A percentile compares a stretch with the other conserved stretches of the same genome.
Conservation (phyloP, 2,113 vertebrate genomes). For the Seriola rivoliana region DNA sequence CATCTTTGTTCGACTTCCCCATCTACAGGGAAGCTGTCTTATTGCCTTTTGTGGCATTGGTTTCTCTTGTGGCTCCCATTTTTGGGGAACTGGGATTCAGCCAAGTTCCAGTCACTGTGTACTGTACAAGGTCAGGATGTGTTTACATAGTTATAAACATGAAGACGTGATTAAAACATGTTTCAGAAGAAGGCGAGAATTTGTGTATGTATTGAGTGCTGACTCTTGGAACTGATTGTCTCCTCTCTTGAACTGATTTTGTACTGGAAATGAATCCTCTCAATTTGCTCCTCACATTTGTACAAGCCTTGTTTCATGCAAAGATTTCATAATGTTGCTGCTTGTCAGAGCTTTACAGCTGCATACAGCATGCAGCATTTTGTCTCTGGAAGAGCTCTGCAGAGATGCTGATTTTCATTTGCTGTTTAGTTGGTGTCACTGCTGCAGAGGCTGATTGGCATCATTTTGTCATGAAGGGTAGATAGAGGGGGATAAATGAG, state of each 20-base stretch:
- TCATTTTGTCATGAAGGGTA: constrained; percentile 7
- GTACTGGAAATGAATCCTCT: constrained; percentile 1
- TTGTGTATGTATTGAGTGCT: background rate
- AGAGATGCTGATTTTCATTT: constrained; percentile 12
- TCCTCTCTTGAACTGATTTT: constrained; percentile 9
- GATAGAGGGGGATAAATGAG: constrained; percentile 11
- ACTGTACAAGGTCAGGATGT: constrained; percentile 52
- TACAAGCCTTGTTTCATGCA: background rate
- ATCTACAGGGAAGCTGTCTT: constrained; percentile 27
- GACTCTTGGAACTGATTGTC: background rate
- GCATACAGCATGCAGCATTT: constrained; percentile 24
- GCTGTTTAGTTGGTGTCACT: background rate
- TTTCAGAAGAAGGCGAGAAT: constrained; percentile 38
- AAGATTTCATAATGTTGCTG: background rate
- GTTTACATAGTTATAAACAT: constrained; percentile 69
- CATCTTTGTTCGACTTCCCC: constrained; percentile 33
- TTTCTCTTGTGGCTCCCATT: constrained; percentile 43
- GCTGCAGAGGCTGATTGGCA: constrained; percentile 31
- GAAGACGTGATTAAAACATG: constrained; percentile 57
- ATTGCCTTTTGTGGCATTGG: constrained; percentile 69
- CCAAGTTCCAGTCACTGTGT: constrained; percentile 57
- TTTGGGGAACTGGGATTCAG: constrained; percentile 23
- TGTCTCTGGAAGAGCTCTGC: constrained; percentile 7
- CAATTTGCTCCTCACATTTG: background rate
- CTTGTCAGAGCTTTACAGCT: constrained; percentile 11